Evolutionary conservation across 92 coral and sea anemone genomes (phyloP), one percentile per base, ranked within the genome.

Genomic region (Actinostola sp.): DNA sequence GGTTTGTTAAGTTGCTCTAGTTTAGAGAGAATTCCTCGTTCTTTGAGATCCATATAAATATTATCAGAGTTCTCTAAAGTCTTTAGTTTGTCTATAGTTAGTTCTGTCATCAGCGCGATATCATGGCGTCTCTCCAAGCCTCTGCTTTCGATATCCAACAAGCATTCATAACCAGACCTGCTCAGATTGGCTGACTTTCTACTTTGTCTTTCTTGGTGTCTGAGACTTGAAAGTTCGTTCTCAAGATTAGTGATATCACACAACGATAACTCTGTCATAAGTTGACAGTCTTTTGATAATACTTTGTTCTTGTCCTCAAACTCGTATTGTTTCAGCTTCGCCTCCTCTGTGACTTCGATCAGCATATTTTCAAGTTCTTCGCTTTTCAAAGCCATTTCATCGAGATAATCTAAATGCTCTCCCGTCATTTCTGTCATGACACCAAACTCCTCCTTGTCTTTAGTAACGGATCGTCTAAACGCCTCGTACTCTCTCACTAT

Each of bases 361-460:
- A 77, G 10, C 69, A 59, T 46, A 16, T 77, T 55, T 19, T 71
- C 82, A 23, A 66, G 70, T 19, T 55, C 66, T 45, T 63, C 76
- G 9, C 76, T 55, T 27, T 51, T 53, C 7, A 66, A 44, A 2
- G 69, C 76, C 83, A 82, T 73, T 61, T 91, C 90, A 61, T 83
- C 91, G 28, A 80, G 86, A 36, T 80, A 77, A 45, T 83, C 92
- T 8, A 91, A 67, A 41, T 82, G 82, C n/a, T 74, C 69, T 16
- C 76, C 77, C 14, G 97, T 91, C 77, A 91, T 51, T 4, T 91
- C 92, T 23, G 92, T 91, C 88, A 86, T 81, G 9, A 80, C 46
- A 28, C 16, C 67, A 16, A 65, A 86, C 46, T 55, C 84, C 12
- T 61, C 43, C 38, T 67, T 81, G 4, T 71, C 67, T 32, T 66